A percentile compares a stretch with the other conserved stretches of the same genome.
Conservation (phyloP, 2,113 vertebrate species). For the Piaya cayana region DNA sequence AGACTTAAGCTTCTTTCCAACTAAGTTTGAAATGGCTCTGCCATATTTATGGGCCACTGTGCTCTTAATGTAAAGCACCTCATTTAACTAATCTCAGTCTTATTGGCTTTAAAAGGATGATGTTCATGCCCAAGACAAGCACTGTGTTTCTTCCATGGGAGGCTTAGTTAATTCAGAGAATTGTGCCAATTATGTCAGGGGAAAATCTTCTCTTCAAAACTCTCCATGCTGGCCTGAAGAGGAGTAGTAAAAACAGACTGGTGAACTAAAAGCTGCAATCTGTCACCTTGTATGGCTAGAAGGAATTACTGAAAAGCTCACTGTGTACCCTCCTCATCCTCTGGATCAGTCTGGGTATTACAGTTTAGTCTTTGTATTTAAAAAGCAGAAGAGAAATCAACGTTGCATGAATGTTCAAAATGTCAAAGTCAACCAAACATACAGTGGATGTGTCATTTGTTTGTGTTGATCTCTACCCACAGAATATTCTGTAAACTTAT, state of each 20-base stretch:
- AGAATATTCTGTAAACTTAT: neutral
- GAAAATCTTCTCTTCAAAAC: neutral
- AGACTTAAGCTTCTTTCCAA: neutral
- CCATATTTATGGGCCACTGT: neutral
- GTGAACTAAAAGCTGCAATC: neutral
- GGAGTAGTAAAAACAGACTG: neutral
- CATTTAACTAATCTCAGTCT: neutral
- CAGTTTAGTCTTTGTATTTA: neutral
- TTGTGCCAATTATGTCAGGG: neutral
- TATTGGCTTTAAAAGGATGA: neutral
- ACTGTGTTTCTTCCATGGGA: neutral
- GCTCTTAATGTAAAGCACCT: neutral
- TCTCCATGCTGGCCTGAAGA: neutral
- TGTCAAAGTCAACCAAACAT: neutral
- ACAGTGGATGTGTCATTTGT: neutral
- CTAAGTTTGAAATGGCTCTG: neutral
- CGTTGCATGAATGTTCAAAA: neutral
- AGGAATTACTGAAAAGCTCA: slow-evolving; percentile 15
- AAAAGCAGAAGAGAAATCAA: slow-evolving; percentile 33
- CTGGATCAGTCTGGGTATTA: neutral
- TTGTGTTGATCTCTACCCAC: neutral
- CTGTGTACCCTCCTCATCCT: neutral
- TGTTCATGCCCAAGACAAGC: neutral
- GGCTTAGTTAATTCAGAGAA: neutral
- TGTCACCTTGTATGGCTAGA: neutral